Evolutionary conservation across 2,888 invertebrate genomes (phyloP).

Genomic region (Julus scandinavius): DNA sequence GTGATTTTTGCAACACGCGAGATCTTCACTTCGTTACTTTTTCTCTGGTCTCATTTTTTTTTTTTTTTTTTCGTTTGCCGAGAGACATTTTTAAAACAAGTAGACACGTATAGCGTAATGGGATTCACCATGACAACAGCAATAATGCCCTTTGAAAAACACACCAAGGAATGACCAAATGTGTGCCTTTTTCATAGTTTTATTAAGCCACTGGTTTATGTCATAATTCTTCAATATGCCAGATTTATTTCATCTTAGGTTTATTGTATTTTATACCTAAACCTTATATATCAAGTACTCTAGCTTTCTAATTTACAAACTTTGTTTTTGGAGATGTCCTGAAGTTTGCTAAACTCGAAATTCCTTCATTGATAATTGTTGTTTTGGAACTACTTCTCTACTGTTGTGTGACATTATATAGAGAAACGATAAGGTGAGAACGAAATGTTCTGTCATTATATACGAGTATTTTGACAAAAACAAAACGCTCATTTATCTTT

Average conservation of each 20-base stretch:
- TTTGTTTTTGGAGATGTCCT: no score
- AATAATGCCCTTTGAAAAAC: constrained; percentile 31
- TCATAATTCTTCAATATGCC: constrained; percentile 7
- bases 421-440: no score
- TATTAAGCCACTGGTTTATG: neutral
- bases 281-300: no score
- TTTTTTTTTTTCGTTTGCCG: neutral
- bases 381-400: no score
- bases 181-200: neutral
- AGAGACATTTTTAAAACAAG: constrained; percentile 10
- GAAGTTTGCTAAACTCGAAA: no score
- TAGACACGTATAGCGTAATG: constrained; percentile 23
- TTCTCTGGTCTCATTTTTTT: neutral
- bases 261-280: neutral
- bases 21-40: constrained; percentile 31
- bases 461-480: no score
- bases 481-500: no score
- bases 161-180: constrained; percentile 29
- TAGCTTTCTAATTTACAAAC: no score
- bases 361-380: no score
- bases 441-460: no score
- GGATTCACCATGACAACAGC: constrained; percentile 38
- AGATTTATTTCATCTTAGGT: neutral
- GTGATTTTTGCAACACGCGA: constrained; percentile 21
- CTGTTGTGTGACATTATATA: no score